Percentiles rank a stretch among this genome's conserved stretches.
These are phyloP conservation scores for Diadema setosum DNA, from an alignment of 35 echinoderm and acorn worm species.

Conservation along the genomic window DNA sequence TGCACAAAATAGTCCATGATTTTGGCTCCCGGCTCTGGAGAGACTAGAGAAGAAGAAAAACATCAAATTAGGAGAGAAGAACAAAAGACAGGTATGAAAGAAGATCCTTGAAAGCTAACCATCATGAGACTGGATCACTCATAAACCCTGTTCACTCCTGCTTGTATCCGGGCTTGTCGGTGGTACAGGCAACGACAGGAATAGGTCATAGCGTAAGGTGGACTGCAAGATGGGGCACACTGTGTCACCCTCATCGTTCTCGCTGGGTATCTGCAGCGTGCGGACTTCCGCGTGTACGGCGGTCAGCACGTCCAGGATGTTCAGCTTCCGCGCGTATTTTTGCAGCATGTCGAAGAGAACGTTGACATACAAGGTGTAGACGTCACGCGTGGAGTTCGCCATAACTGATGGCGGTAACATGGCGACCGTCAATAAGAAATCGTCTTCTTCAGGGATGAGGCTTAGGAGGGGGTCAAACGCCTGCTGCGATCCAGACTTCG, in stretches of 20 bases:
- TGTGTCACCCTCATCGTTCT: background rate
- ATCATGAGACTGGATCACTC: no score
- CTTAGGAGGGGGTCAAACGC: background rate
- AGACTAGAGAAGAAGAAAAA: no score
- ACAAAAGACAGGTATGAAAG: no score
- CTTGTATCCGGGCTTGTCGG: no score
- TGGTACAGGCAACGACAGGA: conserved; percentile 38
- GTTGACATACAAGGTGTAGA: conserved; percentile 63
- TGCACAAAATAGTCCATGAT: no score
- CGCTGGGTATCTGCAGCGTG: conserved; percentile 10
- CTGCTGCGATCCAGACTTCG: background rate
- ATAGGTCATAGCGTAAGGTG: conserved; percentile 77
- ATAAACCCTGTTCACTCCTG: no score
- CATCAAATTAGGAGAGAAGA: no score
- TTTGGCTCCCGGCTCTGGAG: no score
- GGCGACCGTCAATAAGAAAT: conserved; percentile 83
- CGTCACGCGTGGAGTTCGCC: conserved; percentile 9
- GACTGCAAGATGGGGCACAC: conserved; percentile 71
- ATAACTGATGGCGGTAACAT: conserved; percentile 43
- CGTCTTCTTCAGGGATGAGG: conserved; percentile 74
- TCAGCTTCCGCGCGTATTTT: conserved; percentile 73
- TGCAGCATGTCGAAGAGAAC: conserved; percentile 66
- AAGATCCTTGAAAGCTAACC: no score
- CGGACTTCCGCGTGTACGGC: conserved; percentile 69
- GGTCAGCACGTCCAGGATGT: conserved; percentile 77